A percentile compares a stretch with the other conserved stretches of the same genome.
Conservation (phyloP, 1,140 invertebrate species). For the Polypedilum pembai region DNA sequence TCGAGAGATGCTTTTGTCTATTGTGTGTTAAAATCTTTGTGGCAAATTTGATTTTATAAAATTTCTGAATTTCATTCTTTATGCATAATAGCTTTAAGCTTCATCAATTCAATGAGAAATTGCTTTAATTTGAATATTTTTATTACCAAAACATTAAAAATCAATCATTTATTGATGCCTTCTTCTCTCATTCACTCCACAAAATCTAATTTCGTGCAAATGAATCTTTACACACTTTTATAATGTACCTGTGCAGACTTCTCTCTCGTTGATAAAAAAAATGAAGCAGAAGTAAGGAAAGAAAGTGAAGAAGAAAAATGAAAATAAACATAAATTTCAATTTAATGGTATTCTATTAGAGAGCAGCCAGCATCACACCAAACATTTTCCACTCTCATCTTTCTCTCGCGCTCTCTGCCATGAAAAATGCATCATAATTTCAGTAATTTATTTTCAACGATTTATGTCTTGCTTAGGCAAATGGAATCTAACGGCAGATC, state of each 20-base stretch:
- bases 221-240: too few relatives aligned
- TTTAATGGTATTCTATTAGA: conserved; percentile 27
- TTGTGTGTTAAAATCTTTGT: too few relatives aligned
- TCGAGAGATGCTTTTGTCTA: too few relatives aligned
- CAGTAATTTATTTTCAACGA: conserved; percentile 23
- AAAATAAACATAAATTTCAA: conserved; percentile 26
- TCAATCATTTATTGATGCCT: background rate
- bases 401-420: background rate
- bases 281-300: background rate
- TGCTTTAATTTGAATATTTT: too few relatives aligned
- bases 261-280: background rate
- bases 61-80: too few relatives aligned
- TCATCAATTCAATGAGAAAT: too few relatives aligned
- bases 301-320: background rate
- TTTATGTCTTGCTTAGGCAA: conserved; percentile 7
- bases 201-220: too few relatives aligned
- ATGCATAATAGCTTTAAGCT: too few relatives aligned
- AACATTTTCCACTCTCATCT: background rate
- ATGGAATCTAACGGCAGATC: conserved; percentile 1
- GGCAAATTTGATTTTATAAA: too few relatives aligned
- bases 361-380: background rate
- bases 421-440: conserved; percentile 23
- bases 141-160: background rate
- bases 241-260: too few relatives aligned
- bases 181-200: too few relatives aligned